Evolutionary conservation across 2,888 invertebrate genomes (phyloP), one percentile per base, ranked within the genome.

Genomic region (Bursaphelenchus okinawaensis): DNA sequence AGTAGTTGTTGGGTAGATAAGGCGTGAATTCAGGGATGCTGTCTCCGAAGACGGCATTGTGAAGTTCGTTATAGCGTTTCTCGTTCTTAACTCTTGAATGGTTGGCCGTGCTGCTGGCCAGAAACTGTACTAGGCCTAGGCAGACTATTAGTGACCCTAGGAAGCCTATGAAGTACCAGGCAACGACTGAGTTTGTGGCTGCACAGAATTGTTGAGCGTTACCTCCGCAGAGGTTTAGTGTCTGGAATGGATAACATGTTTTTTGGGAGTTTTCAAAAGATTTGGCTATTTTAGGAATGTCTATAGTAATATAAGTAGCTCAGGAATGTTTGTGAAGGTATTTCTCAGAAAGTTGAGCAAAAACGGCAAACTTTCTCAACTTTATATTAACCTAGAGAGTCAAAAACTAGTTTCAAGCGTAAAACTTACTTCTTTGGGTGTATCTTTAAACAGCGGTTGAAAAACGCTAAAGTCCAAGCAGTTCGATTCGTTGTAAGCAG

Each of bases 21-120:
- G 60, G 40, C 31, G 60, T 40, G 60, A 40, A 59, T 20, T 59
- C 60, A 20, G 60, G 60, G 27, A 57, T 8, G n/a, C 27, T 51
- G 27, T 69, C 68, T 24, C 56, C 26, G 40, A 66, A 66, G 20
- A 70, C 31, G 22, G 73, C 51, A 19, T 71, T 66, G 22, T 57
- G 50, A 19, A 72, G 66, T 31, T 72, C 72, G 26, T 55, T 59
- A 52, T 75, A 75, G 20, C 68, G 55, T n/a, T 75, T 61, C 52
- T 72, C 73, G 59, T 93, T 93, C 65, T 92, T 87, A 77, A 94
- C 93, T 81, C 93, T 93, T 8, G 93, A 93, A 83, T 93, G 94
- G 83, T 94, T 94, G 0, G 94, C 93, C 0, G 93, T 89, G 65
- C 94, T 86, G 83, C 93, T 93, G 91, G 93, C 93, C 75, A 94